Evolutionary conservation across 2,888 invertebrate genomes (phyloP).

Genomic region (Amphipyra tragopoginis): DNA sequence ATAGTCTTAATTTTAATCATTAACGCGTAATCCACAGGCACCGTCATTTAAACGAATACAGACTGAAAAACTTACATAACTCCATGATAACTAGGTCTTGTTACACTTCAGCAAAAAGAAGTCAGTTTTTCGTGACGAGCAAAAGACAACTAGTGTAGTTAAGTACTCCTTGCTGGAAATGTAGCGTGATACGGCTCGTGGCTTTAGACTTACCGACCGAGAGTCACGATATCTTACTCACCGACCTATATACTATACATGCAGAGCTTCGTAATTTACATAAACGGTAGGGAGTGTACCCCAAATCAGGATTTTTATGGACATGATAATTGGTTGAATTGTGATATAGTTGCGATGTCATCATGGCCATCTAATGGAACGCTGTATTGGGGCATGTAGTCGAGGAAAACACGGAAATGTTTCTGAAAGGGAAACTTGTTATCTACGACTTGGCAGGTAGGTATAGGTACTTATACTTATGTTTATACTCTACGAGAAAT

Average conservation of each 20-base stretch:
- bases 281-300: conserved; percentile 64
- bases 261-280: conserved; percentile 65
- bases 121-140: conserved; percentile 77
- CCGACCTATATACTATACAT: conserved; percentile 58
- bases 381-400: conserved; percentile 17
- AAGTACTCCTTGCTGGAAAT: conserved; percentile 74
- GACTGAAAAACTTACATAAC: conserved; percentile 69
- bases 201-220: conserved; percentile 75
- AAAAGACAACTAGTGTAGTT: conserved; percentile 77
- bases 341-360: conserved; percentile 55
- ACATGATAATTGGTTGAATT: conserved; percentile 63
- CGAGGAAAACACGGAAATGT: conserved; percentile 47
- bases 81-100: conserved; percentile 57
- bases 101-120: conserved; percentile 53
- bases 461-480: conserved; percentile 34
- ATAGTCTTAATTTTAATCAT: too few relatives aligned
- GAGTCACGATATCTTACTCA: conserved; percentile 84
- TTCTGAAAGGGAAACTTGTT: conserved; percentile 46
- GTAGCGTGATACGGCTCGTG: conserved; percentile 84
- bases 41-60: not conserved
- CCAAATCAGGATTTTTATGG: conserved; percentile 61
- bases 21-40: too few relatives aligned
- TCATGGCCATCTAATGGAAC: conserved; percentile 40
- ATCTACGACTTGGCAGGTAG: conserved; percentile 23
- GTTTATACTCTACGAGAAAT: conserved; percentile 61